A percentile compares a stretch with the other conserved stretches of the same genome.
Conservation (phyloP, 2,797 vertebrate genomes). For the Melanotaenia pygmaea region DNA sequence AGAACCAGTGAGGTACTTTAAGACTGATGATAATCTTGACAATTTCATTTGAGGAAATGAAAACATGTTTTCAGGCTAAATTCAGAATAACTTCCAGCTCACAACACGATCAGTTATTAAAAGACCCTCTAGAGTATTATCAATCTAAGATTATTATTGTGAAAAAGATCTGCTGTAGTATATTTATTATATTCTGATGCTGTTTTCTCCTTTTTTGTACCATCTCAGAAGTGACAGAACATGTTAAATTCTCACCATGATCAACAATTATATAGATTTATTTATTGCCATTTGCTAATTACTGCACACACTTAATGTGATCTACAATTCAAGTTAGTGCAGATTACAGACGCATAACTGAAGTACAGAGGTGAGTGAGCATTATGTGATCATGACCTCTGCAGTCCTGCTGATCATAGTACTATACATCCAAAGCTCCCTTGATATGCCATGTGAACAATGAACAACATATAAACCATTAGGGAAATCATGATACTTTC, state of each 20-base stretch:
- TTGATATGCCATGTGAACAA: neutral
- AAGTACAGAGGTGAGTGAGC: constrained; percentile 10
- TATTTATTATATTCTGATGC: neutral
- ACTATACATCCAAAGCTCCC: neutral
- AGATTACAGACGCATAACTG: neutral
- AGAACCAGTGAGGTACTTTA: no score
- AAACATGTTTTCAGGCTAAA: no score
- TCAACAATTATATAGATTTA: neutral
- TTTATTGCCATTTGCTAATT: neutral
- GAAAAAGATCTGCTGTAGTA: neutral
- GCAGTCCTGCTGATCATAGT: constrained; percentile 17
- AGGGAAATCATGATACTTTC: constrained; percentile 29
- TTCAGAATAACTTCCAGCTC: no score
- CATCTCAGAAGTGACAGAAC: neutral
- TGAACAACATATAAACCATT: constrained; percentile 1
- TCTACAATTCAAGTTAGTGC: neutral
- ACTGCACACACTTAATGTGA: neutral
- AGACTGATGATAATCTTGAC: no score
- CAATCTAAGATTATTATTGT: neutral
- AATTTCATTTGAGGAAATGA: no score
- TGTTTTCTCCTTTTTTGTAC: neutral
- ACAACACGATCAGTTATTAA: neutral
- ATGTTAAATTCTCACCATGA: fast-evolving
- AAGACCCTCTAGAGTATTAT: neutral
- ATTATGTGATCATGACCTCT: neutral